A percentile compares a stretch with the other conserved stretches of the same genome.
phyloP scores from a whole-genome alignment of 2,888 invertebrate genomes.

The Agriopis marginaria region DNA sequence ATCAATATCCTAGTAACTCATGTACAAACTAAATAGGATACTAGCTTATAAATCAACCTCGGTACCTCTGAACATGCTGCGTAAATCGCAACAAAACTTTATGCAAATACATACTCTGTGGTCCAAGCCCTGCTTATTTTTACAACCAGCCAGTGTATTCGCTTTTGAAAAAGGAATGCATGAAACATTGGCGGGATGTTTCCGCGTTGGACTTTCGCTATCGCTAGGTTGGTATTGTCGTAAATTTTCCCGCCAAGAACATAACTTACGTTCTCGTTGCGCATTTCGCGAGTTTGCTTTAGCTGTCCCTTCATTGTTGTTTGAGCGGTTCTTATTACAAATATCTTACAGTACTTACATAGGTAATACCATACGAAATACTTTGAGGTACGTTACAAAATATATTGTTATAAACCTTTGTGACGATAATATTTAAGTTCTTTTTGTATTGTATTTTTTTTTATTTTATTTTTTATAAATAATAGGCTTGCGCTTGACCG shows the following conservation, averaged over 20 bases:
- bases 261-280: slow-evolving; percentile 42
- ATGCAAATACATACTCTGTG: not conserved
- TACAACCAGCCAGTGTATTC: slow-evolving; percentile 19
- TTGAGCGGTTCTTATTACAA: not conserved
- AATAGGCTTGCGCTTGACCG: too few relatives aligned
- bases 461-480: too few relatives aligned
- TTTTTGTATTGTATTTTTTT: too few relatives aligned
- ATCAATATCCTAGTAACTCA: not conserved
- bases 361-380: too few relatives aligned
- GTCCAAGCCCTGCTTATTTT: slow-evolving; percentile 1
- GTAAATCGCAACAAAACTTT: not conserved
- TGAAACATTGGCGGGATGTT: slow-evolving; percentile 47
- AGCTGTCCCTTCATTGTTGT: slow-evolving; percentile 48
- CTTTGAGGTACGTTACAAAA: too few relatives aligned
- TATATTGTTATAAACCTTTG: too few relatives aligned
- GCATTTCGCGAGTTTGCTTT: slow-evolving; percentile 9
- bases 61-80: not conserved
- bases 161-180: slow-evolving; percentile 27
- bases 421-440: too few relatives aligned
- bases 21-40: not conserved
- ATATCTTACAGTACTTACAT: too few relatives aligned
- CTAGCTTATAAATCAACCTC: not conserved
- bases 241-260: slow-evolving; percentile 58
- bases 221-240: slow-evolving; percentile 47
- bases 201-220: slow-evolving; percentile 58